Evolutionary conservation across 2,888 invertebrate genomes (phyloP), one percentile per base, ranked within the genome.

Genomic region (Tenthredo scrophulariae): DNA sequence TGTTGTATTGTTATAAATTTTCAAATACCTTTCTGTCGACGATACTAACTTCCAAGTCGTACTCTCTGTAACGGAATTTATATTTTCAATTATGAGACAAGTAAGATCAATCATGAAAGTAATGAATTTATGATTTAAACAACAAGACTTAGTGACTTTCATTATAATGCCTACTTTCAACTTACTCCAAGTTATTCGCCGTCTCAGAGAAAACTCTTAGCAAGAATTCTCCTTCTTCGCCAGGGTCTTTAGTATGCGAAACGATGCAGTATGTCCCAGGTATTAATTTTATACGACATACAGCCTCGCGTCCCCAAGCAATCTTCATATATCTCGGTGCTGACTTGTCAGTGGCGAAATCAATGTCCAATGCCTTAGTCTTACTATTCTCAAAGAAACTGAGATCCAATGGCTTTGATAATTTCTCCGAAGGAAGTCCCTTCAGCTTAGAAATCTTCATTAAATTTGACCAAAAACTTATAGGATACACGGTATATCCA

Each of bases 181-280:
- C 97, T 95, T 94, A 98, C 97, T 97, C 96, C 97, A 98, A 97
- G 91, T 97, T 97, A 92, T 95, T 95, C 90, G 97, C 97, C 84
- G 93, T 94, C 94, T 99, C 99, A 50, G 98, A 97, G 96, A 98
- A 99, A 88, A 99, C 97, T 90, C 99, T 95, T 84, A 99, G 94
- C 88, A 99, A 94, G 93, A 99, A 99, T 93, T 99, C 98, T 43
- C 98, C 99, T 91, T 99, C 98, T 91, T 99, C 97, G 88, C 98
- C 97, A 0, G 99, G 98, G 88, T 99, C 99, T 93, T 98, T 99
- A 0, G 99, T 99, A 84, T 98, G 98, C 2, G 99, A 99, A 84
- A 99, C 96, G 89, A 99, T 97, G 90, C 98, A 97, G 94, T 99
- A 99, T 26, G 96, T 96, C 43, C 99, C 99, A 0, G 98, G 98